Evolutionary conservation across 2,888 invertebrate genomes (phyloP).

Genomic region (Ditylenchus weischeri): DNA sequence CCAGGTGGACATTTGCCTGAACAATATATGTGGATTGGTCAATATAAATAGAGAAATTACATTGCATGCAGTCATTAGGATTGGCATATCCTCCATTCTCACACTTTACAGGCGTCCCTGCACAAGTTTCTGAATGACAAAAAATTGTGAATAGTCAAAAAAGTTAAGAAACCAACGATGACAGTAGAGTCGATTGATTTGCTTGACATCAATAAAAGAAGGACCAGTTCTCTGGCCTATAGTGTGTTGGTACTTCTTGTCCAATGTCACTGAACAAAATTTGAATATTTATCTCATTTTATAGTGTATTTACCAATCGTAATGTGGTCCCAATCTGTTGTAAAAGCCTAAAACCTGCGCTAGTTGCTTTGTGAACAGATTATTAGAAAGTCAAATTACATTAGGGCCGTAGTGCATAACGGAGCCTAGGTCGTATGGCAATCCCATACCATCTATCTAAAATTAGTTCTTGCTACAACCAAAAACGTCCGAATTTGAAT

Average conservation of each 20-base stretch:
- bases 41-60: slow-evolving; percentile 17
- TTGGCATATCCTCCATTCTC: slow-evolving; percentile 55
- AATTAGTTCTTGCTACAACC: too few species aligned
- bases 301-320: slow-evolving; percentile 15
- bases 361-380: background rate
- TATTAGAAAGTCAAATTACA: background rate
- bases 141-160: background rate
- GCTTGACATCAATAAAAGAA: slow-evolving; percentile 57
- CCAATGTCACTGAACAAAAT: slow-evolving; percentile 26
- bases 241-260: slow-evolving; percentile 51
- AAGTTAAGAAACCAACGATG: slow-evolving; percentile 29
- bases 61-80: slow-evolving; percentile 51
- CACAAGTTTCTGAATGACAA: slow-evolving; percentile 17
- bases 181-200: slow-evolving; percentile 56
- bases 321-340: slow-evolving; percentile 39
- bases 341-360: slow-evolving; percentile 54
- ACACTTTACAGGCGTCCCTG: slow-evolving; percentile 40
- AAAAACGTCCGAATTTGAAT: too few species aligned
- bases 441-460: slow-evolving; percentile 50
- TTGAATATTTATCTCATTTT: too few species aligned
- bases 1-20: slow-evolving; percentile 49
- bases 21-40: background rate
- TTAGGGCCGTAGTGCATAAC: slow-evolving; percentile 35
- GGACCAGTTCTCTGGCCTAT: slow-evolving; percentile 53
- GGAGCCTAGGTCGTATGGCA: slow-evolving; percentile 56